Evolutionary conservation across 2,797 vertebrate species (phyloP), one percentile per base, ranked within the genome.

Genomic region (Parauchenoglanis punctatus): DNA sequence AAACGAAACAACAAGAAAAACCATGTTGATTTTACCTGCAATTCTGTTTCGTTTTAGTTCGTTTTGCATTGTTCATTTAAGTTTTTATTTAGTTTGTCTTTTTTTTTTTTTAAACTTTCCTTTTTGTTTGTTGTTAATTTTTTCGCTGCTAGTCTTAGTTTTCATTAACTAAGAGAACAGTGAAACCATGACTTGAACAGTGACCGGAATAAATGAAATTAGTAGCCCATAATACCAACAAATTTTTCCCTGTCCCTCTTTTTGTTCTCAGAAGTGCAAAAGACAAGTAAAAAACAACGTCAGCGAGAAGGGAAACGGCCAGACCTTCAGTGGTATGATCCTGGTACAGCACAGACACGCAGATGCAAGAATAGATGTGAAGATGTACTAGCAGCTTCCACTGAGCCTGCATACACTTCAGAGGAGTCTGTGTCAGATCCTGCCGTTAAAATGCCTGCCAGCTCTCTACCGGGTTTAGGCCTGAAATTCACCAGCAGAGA

Each of bases 241-340:
- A 6, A 3, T 63, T 65, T 54, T 56, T 77, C 2, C 49, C 18
- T 61, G 7, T 72, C 1, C 13, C 1, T 90, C 46, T 86, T 23
- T 89, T 5, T 80, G 54, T 85, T 84, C 59, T 13, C 87, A 94
- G 95, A 92, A 15, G 91, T 93, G 63, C 91, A 88, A 85, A 90
- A 91, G 49, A 88, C 93, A 11, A 82, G 83, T 86, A 91, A 86
- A n/a, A 63, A 82, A 87, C 90, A 93, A 85, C 96, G 96, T 92
- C 94, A 96, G 90, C 88, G 93, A 86, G 94, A 95, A 91, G 92
- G 90, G 91, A 94, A 96, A 80, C 96, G 96, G 7, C 97, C 97
- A 13, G 97, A 97, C 90, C 92, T 97, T 72, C 96, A 96, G 92
- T 94, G 95, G 77, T 97, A 97, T 90, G 96, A 96, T 83, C 96